Base-by-base conservation (phyloP, 2,113 vertebrate species). In the Sitta europaea region DNA sequence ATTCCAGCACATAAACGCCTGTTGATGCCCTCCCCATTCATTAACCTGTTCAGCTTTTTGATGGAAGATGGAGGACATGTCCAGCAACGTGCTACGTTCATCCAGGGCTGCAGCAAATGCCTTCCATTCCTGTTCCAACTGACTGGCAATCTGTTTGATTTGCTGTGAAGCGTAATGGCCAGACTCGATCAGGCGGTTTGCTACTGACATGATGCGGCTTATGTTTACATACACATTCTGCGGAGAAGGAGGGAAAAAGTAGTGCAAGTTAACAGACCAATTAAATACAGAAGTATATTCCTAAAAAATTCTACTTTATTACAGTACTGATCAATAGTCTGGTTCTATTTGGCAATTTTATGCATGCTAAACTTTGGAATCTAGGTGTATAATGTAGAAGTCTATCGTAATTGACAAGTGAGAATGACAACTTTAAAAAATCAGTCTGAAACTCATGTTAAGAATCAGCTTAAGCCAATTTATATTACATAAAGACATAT, bases 141-240 rank as follows among this genome's bases (percentile, higher is more conserved):
- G 99, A 50, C 97, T 98, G 5, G 99, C 99, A 45, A 99, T 99
- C 98, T 99, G 99, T 94, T 99, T 99, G 92, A 99, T 99, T 97
- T 99, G 99, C 97, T 99, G 98, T 1, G 99, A 99, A 70, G 99
- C 99, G 9, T 99, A 99, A 97, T 99, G 99, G 86, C 99, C 99
- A 1, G 99, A 99, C 97, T 99, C 99, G 10, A 99, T 98, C 95
- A 99, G 97, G 59, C 99, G 99, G 92, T 98, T 99, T 47, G 99
- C 99, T 42, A 99, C 99, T 0, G 99, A 99, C 99, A 99, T 99
- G 97, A 99, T 99, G 88, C 99, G 99, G 96, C 99, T 99, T 95
- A 99, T 99, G 98, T 99, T 99, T 85, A 99, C 99, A 12, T 99
- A 99, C 79, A 99, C 99, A 42, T 99, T 99, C 99, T 99, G 84